Conservation (phyloP, 2,797 vertebrate species). For the Prunella strophiata region DNA sequence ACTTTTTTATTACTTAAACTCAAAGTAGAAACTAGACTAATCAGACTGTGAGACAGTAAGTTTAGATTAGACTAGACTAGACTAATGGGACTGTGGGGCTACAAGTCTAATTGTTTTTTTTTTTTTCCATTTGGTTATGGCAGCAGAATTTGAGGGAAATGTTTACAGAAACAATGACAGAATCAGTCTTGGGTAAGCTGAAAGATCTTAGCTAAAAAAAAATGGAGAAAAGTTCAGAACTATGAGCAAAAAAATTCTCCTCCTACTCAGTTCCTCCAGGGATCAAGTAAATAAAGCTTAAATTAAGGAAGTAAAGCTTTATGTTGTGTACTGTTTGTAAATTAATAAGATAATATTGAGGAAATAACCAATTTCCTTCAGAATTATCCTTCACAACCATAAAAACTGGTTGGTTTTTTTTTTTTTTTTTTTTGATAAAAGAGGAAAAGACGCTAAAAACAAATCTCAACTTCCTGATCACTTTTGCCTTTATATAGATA, state of each 20-base stretch:
- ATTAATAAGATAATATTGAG: not conserved
- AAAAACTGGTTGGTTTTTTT: not conserved
- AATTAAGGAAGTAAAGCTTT: not conserved
- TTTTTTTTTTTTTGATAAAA: not conserved
- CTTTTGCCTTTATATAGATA: not conserved
- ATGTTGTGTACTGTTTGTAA: not conserved
- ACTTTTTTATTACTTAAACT: not conserved
- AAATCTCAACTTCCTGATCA: not conserved
- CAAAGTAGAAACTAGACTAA: not conserved
- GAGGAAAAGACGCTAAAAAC: not conserved
- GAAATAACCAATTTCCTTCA: not conserved
- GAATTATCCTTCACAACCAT: not conserved
- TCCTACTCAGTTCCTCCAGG: not conserved
- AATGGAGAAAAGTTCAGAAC: not conserved
- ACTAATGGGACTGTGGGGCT: not conserved
- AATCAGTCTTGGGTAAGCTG: not conserved
- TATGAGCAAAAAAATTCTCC: not conserved
- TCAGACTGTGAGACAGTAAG: not conserved
- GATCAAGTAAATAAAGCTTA: not conserved
- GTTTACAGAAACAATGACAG: not conserved
- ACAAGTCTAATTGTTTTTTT: not conserved
- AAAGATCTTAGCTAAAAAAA: not conserved
- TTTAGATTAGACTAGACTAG: not conserved
- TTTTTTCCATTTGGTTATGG: not conserved
- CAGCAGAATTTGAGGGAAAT: not conserved